Evolutionary conservation across 2,113 vertebrate genomes (phyloP).

Genomic region (Psilopsiagon aurifrons): DNA sequence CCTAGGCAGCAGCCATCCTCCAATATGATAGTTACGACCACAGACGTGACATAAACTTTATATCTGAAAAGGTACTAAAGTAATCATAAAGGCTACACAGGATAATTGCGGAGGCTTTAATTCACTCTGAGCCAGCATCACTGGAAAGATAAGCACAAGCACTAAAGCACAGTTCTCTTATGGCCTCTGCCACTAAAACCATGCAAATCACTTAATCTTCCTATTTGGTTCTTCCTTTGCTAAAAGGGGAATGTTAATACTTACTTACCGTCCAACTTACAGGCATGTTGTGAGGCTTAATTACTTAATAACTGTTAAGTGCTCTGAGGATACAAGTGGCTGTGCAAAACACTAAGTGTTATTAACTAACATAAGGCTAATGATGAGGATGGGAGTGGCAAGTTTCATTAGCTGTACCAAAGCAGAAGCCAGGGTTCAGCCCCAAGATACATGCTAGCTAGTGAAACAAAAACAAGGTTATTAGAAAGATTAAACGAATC

Average conservation of each 20-base stretch:
- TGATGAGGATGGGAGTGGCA: constrained; percentile 9
- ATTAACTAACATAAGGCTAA: constrained; percentile 44
- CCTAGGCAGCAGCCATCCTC: background rate
- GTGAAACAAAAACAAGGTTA: constrained; percentile 36
- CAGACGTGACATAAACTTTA: background rate
- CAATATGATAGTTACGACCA: fast-evolving
- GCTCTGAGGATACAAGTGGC: constrained; percentile 34
- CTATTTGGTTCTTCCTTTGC: background rate
- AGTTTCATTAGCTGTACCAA: constrained; percentile 10
- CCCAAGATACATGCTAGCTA: background rate
- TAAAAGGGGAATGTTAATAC: constrained; percentile 47
- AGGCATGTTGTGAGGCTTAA: constrained; percentile 54
- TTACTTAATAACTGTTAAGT: constrained; percentile 63
- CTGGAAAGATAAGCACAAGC: background rate
- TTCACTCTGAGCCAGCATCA: background rate
- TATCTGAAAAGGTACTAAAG: background rate
- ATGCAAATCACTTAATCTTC: constrained; percentile 50
- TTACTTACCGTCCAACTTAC: constrained; percentile 40
- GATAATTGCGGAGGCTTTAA: background rate
- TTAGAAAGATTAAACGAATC: background rate
- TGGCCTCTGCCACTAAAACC: constrained; percentile 30
- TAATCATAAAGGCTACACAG: background rate
- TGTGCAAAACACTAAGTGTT: constrained; percentile 28
- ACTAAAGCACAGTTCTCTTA: background rate
- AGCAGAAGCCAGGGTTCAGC: constrained; percentile 19